Conservation (phyloP, 2,113 vertebrate species). For the Camarhynchus parvulus region DNA sequence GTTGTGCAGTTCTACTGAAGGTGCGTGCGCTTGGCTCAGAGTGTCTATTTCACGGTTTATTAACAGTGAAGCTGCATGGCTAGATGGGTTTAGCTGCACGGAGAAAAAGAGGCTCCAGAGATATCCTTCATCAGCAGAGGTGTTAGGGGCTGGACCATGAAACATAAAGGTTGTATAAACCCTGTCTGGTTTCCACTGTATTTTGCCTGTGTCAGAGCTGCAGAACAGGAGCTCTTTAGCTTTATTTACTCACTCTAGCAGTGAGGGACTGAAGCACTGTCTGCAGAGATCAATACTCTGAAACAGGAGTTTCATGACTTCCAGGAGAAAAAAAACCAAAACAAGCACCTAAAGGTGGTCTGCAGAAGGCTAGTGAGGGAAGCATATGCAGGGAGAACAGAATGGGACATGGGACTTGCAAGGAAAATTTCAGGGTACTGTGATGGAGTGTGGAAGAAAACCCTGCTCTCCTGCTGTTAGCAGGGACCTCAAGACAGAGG, state of each 20-base stretch:
- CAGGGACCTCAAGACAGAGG: not conserved
- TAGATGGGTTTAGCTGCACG: not conserved
- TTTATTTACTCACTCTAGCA: not conserved
- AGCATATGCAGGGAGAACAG: not conserved
- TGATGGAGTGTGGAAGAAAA: not conserved
- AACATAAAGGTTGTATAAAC: not conserved
- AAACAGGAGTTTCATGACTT: not conserved
- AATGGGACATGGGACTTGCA: not conserved
- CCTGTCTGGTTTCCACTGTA: not conserved
- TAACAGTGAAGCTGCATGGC: not conserved
- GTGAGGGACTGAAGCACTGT: not conserved
- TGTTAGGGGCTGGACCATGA: accelerated
- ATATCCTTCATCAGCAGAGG: not conserved
- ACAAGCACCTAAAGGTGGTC: not conserved
- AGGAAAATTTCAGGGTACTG: not conserved
- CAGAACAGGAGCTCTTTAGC: not conserved
- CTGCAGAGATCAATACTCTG: not conserved
- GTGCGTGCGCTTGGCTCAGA: accelerated
- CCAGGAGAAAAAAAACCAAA: not conserved
- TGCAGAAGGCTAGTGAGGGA: not conserved
- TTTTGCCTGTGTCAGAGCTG: not conserved
- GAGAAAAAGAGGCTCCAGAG: not conserved
- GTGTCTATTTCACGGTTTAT: not conserved
- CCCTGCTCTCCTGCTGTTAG: not conserved
- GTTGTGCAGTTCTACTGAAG: not conserved